Conservation (phyloP, 2,797 vertebrate genomes). For the Trachurus trachurus region DNA sequence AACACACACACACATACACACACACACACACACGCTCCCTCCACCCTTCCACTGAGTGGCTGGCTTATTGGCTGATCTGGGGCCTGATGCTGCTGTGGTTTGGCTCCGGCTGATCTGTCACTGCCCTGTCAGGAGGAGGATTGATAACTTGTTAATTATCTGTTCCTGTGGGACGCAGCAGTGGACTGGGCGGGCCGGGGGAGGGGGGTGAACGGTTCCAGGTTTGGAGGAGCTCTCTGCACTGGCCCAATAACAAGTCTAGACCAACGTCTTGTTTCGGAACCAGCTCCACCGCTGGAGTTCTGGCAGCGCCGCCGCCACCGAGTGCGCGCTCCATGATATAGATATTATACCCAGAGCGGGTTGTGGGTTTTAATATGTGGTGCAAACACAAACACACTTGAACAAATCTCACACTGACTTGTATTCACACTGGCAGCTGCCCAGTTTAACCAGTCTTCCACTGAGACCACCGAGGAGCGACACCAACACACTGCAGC, state of each 20-base stretch:
- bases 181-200: constrained; percentile 57
- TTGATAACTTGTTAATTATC: constrained; percentile 71
- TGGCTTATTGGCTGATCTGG: constrained; percentile 51
- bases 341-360: constrained; percentile 21
- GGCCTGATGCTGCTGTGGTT: constrained; percentile 69
- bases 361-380: constrained; percentile 65
- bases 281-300: constrained; percentile 19
- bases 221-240: constrained; percentile 24
- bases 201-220: constrained; percentile 50
- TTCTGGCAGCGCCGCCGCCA: constrained; percentile 13
- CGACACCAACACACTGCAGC: not conserved
- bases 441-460: constrained; percentile 51
- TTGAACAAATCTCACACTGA: constrained; percentile 45
- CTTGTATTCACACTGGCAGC: constrained; percentile 45
- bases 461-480: constrained; percentile 42
- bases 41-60: constrained; percentile 48
- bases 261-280: not conserved
- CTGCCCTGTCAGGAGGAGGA: constrained; percentile 55
- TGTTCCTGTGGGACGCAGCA: constrained; percentile 59
- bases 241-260: constrained; percentile 27
- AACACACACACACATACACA: constrained; percentile 9
- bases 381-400: constrained; percentile 51
- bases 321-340: constrained; percentile 4
- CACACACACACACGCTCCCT: constrained; percentile 22
- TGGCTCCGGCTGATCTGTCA: constrained; percentile 59